These are phyloP conservation scores for Xenotilapia caudafasciata DNA, from an alignment of 2,113 vertebrate genomes.

Conservation along the genomic window DNA sequence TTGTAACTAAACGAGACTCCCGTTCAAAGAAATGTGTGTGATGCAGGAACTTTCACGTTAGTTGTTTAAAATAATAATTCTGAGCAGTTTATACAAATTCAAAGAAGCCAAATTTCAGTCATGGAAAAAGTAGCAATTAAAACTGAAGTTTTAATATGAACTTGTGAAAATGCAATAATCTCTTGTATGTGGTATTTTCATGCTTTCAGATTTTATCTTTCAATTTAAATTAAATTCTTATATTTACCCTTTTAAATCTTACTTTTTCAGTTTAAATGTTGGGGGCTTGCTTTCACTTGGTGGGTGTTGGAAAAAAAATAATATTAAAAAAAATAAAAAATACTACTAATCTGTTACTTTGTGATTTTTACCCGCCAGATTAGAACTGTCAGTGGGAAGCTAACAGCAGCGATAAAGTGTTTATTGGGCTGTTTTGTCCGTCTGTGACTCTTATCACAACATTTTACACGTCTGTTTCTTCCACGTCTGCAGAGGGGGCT, in stretches of 20 bases:
- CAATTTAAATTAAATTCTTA: background rate
- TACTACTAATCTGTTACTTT: background rate
- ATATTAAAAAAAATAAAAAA: background rate
- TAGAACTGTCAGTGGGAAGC: background rate
- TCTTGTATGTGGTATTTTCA: background rate
- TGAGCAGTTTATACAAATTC: background rate
- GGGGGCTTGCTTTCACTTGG: background rate
- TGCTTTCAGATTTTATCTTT: background rate
- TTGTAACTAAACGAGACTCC: background rate
- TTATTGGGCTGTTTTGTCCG: background rate
- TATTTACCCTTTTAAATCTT: background rate
- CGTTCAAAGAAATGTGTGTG: background rate
- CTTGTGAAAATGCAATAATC: background rate
- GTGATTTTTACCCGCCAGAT: rapidly evolving
- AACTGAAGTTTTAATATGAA: background rate
- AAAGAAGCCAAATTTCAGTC: background rate
- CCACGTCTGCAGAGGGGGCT: background rate
- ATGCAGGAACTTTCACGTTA: background rate
- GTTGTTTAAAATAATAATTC: background rate
- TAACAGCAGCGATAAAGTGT: background rate
- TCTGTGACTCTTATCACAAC: background rate
- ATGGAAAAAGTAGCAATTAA: rapidly evolving
- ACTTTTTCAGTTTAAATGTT: background rate
- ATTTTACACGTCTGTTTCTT: background rate
- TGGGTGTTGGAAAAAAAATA: background rate